phyloP scores from a whole-genome alignment of 2,888 invertebrate species.

The Automeris io region DNA sequence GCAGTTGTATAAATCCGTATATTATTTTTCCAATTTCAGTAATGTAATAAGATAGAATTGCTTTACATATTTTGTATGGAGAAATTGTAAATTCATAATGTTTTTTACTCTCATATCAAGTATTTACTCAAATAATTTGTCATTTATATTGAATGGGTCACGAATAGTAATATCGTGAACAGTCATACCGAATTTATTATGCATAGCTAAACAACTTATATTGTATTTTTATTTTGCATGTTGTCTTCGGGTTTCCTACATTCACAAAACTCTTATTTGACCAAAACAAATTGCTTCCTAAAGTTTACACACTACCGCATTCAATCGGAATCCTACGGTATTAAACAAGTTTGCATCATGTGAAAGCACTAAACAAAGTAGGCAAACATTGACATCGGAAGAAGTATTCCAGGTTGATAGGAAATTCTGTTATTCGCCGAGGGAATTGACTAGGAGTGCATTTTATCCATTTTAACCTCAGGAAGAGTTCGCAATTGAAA shows the following conservation, averaged over 20 bases:
- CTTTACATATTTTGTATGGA: no score
- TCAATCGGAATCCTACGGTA: constrained; percentile 1
- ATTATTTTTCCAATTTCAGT: no score
- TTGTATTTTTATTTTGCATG: no score
- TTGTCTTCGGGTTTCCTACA: not conserved
- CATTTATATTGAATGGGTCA: no score
- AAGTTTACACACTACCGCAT: constrained; percentile 5
- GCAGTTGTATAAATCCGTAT: no score
- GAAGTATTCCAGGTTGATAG: constrained; percentile 50
- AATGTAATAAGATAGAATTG: no score
- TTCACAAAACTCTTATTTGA: constrained; percentile 1
- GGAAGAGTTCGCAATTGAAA: constrained; percentile 35
- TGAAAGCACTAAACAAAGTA: constrained; percentile 34
- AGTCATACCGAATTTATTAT: no score
- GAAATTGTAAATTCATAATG: no score
- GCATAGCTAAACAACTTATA: no score
- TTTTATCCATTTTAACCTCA: constrained; percentile 37
- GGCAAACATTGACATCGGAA: constrained; percentile 41
- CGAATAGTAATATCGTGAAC: no score
- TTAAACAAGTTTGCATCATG: constrained; percentile 24
- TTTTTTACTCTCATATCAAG: no score
- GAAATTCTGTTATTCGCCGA: constrained; percentile 67
- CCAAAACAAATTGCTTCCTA: constrained; percentile 5
- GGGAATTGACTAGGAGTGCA: constrained; percentile 54
- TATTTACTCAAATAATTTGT: no score